Base-by-base conservation (phyloP, 2,113 vertebrate genomes). In the Paradoxurus hermaphroditus region DNA sequence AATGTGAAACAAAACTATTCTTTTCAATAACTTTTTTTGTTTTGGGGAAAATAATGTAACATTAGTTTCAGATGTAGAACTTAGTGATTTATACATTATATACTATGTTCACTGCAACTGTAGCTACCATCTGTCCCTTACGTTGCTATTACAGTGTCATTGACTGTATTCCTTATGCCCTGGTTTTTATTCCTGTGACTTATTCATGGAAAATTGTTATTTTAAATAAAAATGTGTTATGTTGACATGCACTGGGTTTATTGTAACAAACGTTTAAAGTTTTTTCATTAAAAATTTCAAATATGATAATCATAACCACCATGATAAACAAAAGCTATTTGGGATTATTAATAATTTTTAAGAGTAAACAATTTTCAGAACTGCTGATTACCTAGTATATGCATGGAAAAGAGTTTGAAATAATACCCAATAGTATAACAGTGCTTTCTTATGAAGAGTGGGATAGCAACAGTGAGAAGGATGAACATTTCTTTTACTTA, bases 341-440 rank as follows among this genome's bases (percentile, higher is more conserved):
- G 10, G 18, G 16, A 31, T 72, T 83, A 36, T 87, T 59, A 89
- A 29, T 84, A 75, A 41, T 44, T 94, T 89, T 86, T 85, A 84
- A 88, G 53, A 67, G 53, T 92, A 92, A 44, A 88, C 41, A 86
- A 31, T 86, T 95, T 93, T 90, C 81, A 85, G 70, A 90, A 53
- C 75, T 91, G 16, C n/a, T 91, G 19, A 70, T 91, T 79, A 27
- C 51, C 27, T 86, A 23, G 56, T 72, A 73, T 90, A 65, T 75
- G 10, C 15, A 41, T 73, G 92, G 70, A 79, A 95, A 70, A 94
- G 68, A 63, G 21, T 91, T 90, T 62, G 77, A 89, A 90, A 81
- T 93, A 81, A 65, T 65, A 4, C 23, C 65, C 31, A 68, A 15
- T 46, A 49, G n/a, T 90, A 49, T 16, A 46, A 86, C 31, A 94